Percentiles rank a stretch among this genome's conserved stretches.
Conservation (phyloP, 2,888 invertebrate genomes). For the Coecobrya sp. region DNA sequence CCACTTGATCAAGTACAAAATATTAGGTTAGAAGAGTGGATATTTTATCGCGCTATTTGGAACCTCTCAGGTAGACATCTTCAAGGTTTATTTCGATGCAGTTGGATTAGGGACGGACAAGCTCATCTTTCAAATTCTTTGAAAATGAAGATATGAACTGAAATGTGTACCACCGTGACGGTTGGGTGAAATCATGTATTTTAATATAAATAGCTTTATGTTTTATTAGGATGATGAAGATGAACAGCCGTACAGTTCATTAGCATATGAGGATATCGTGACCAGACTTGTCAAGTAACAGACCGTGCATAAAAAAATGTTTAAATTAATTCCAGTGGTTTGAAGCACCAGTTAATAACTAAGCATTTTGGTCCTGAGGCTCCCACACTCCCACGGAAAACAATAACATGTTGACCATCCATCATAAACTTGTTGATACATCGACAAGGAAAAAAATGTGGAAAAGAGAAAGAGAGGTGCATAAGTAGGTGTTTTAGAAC, state of each 20-base stretch:
- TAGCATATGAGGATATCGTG: conserved; percentile 74
- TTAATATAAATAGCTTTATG: conserved; percentile 1
- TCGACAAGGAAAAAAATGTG: not conserved
- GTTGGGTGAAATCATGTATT: conserved; percentile 15
- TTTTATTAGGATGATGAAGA: conserved; percentile 61
- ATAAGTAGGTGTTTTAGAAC: too few species aligned
- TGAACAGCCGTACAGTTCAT: conserved; percentile 63
- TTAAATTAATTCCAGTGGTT: conserved; percentile 60
- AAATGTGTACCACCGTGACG: conserved; percentile 1
- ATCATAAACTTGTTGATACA: not conserved
- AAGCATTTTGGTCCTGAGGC: not conserved
- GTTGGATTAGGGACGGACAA: not conserved
- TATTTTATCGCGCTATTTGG: not conserved
- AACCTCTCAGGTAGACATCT: not conserved
- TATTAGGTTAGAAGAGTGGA: too few species aligned
- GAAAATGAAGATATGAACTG: conserved; percentile 64
- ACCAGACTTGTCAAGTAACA: conserved; percentile 69
- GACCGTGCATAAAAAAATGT: not conserved
- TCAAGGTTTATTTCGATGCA: not conserved
- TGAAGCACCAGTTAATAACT: not conserved
- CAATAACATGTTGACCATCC: not conserved
- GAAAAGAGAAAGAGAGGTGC: not conserved
- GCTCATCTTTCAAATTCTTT: conserved; percentile 16
- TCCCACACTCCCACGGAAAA: not conserved
- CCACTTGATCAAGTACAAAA: too few species aligned